A percentile compares a stretch with the other conserved stretches of the same genome.
Conservation (phyloP, 2,888 invertebrate genomes). For the Drosophila multiciliata region DNA sequence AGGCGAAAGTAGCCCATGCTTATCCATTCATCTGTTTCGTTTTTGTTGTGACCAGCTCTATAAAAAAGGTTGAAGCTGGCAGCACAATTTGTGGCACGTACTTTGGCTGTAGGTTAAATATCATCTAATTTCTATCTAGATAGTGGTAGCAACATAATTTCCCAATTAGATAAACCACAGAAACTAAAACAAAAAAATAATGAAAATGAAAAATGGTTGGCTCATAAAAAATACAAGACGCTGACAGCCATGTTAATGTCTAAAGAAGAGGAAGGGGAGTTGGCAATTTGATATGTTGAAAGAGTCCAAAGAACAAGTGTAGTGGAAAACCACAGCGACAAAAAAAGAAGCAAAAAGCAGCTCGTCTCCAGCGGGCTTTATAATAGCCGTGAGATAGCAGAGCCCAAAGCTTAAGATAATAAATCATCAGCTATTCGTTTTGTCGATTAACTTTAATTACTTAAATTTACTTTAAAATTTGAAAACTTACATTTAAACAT, state of each 20-base stretch:
- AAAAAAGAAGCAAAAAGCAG: slow-evolving; percentile 9
- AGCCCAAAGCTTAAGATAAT: slow-evolving; percentile 32
- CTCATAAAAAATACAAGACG: slow-evolving; percentile 19
- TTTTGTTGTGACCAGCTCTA: neutral
- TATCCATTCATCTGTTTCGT: neutral
- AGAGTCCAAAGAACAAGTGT: slow-evolving; percentile 45
- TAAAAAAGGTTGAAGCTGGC: slow-evolving; percentile 7
- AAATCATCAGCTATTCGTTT: slow-evolving; percentile 29
- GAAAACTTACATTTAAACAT: neutral
- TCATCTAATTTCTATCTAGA: slow-evolving; percentile 32
- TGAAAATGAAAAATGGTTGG: slow-evolving; percentile 7
- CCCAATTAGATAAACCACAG: slow-evolving; percentile 65
- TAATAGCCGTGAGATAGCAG: slow-evolving; percentile 59
- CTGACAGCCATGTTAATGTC: slow-evolving; percentile 15
- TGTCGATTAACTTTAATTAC: neutral
- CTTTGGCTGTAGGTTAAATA: slow-evolving; percentile 32
- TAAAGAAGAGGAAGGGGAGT: slow-evolving; percentile 8
- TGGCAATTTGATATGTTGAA: slow-evolving; percentile 41
- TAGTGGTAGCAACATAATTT: slow-evolving; percentile 51
- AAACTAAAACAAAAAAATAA: slow-evolving; percentile 3
- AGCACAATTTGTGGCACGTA: slow-evolving; percentile 44
- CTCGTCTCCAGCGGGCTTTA: slow-evolving; percentile 18
- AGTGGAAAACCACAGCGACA: slow-evolving; percentile 46
- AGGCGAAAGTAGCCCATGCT: slow-evolving; percentile 42
- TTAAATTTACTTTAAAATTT: neutral